Conservation (phyloP, 1,140 invertebrate species). For the Stenopsyche tienmushanensis region DNA sequence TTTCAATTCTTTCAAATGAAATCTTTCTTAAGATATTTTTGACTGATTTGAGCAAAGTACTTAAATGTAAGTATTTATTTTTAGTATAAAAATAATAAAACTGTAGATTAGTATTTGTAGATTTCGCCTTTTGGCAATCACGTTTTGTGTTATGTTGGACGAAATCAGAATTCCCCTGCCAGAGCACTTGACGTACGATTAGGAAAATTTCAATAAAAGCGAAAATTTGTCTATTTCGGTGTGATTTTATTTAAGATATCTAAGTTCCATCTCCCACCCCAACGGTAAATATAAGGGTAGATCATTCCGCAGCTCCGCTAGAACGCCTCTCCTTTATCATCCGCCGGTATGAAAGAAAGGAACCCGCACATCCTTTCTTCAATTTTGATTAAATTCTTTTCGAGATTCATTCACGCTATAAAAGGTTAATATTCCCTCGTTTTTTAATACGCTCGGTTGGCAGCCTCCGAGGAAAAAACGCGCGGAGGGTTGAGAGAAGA, state of each 20-base stretch:
- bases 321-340: constrained; percentile 31
- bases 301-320: constrained; percentile 20
- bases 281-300: constrained; percentile 24
- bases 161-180: too few species aligned
- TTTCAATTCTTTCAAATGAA: too few species aligned
- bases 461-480: constrained; percentile 10
- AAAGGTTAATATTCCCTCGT: constrained; percentile 36
- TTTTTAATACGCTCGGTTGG: constrained; percentile 34
- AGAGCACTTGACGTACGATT: too few species aligned
- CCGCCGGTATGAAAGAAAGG: constrained; percentile 30
- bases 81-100: too few species aligned
- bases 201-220: constrained; percentile 14
- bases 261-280: background rate
- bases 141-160: too few species aligned
- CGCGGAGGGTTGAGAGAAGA: background rate
- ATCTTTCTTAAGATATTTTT: too few species aligned
- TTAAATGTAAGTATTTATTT: too few species aligned
- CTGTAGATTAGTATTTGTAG: too few species aligned
- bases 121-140: too few species aligned
- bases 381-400: constrained; percentile 39
- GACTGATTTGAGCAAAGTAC: too few species aligned
- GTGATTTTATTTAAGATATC: constrained; percentile 4
- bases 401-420: constrained; percentile 34
- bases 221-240: constrained; percentile 24
- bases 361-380: constrained; percentile 34